These are phyloP conservation scores for Nomada lathburiana DNA, from an alignment of 2,888 invertebrate genomes.

Conservation along the genomic window DNA sequence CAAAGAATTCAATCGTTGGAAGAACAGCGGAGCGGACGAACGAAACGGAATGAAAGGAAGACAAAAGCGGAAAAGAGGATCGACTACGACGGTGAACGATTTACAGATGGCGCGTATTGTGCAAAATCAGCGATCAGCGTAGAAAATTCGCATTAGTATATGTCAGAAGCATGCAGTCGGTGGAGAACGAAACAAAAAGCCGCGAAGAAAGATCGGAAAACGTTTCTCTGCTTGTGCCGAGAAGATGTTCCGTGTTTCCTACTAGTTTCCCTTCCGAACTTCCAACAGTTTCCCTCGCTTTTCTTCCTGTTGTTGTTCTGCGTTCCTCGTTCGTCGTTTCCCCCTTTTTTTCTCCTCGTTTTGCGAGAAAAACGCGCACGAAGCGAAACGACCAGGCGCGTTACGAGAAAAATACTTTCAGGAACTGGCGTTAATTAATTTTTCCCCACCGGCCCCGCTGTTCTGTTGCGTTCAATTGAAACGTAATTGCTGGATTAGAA, in stretches of 20 bases:
- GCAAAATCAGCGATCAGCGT: constrained; percentile 17
- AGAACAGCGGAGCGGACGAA: background rate
- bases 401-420: background rate
- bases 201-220: constrained; percentile 41
- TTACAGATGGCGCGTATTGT: constrained; percentile 18
- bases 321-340: no score
- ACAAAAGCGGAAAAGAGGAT: background rate
- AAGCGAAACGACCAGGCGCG: background rate
- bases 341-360: background rate
- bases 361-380: background rate
- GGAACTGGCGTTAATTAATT: constrained; percentile 30
- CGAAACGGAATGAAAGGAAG: background rate
- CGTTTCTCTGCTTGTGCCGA: constrained; percentile 44
- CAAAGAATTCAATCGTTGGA: constrained; percentile 3
- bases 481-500: background rate
- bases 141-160: constrained; percentile 62
- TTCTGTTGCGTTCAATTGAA: constrained; percentile 17
- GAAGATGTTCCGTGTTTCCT: constrained; percentile 61
- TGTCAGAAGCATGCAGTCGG: constrained; percentile 56
- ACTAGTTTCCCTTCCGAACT: constrained; percentile 39
- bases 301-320: background rate
- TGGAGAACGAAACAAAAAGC: constrained; percentile 7
- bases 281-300: constrained; percentile 17
- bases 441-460: background rate
- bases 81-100: constrained; percentile 25